Base-by-base conservation (phyloP, 2,797 vertebrate species). In the Sebastes flavidus region DNA sequence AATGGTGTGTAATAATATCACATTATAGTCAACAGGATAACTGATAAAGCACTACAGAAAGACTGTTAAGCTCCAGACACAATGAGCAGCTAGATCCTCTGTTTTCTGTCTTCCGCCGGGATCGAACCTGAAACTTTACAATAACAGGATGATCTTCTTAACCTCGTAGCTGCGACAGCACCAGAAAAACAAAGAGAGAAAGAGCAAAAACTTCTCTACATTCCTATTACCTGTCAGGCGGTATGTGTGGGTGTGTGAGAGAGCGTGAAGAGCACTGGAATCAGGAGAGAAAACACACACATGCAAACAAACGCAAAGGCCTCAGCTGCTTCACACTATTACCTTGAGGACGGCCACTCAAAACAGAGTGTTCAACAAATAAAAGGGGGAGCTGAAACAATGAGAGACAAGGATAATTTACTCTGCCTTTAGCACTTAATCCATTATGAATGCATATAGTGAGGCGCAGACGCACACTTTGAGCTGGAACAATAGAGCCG, bases 381-480 rank as follows among this genome's bases (percentile, higher is more conserved):
- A 78, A 78, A 83, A 84, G 52, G 55, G 62, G 79, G 80, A 83
- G 80, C 55, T 67, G 58, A 84, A 88, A 84, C 66, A 78, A 81
- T 71, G 65, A 86, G 84, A 88, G 61, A 89, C 81, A 68, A 73
- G 82, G 77, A 83, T 80, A 76, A 86, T 91, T 91, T 86, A 80
- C 82, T 78, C 82, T 82, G 84, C 91, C 82, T 77, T 86, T 60
- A 86, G 91, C 88, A 80, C 38, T 81, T 87, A 84, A 90, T 92
- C 87, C 85, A 86, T 93, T 89, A 85, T 83, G 67, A 91, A 88
- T 86, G 84, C 87, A 83, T 46, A 85, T 65, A 78, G 65, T 49
- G 63, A 82, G 70, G 61, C 80, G 73, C 3, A 77, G 60, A 76
- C 77, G 61, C 73, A 65, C 79, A 86, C 58, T 86, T 66, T 85